Conservation (phyloP, 2,113 vertebrate genomes). For the Cisticola juncidis region DNA sequence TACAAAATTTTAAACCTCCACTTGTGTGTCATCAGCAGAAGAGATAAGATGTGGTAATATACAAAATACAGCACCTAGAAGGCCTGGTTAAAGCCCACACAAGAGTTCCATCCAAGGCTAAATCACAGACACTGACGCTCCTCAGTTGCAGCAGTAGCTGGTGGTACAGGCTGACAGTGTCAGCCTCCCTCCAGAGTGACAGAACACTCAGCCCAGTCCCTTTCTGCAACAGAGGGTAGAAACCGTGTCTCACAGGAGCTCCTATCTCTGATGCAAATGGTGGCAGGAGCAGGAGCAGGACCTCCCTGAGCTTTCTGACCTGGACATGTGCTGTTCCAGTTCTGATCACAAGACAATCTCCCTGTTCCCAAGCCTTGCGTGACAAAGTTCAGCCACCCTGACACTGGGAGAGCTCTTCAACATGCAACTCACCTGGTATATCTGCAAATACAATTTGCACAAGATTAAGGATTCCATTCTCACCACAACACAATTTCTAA, state of each 20-base stretch:
- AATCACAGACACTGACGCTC: not conserved
- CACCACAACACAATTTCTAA: too few species aligned
- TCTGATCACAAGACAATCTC: not conserved
- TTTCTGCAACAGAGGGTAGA: not conserved
- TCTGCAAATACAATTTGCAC: not conserved
- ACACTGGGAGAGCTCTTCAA: not conserved
- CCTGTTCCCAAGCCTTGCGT: rapidly evolving
- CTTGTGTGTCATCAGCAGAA: rapidly evolving
- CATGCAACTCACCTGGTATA: not conserved
- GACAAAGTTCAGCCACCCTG: not conserved
- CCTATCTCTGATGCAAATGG: not conserved
- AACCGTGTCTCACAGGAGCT: not conserved
- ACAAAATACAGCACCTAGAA: not conserved
- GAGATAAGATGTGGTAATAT: rapidly evolving
- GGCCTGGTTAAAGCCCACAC: not conserved
- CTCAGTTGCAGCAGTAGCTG: not conserved
- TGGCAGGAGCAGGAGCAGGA: rapidly evolving
- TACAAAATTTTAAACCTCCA: not conserved
- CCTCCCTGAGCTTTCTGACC: not conserved
- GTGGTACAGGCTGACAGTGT: not conserved
- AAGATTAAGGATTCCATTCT: not conserved
- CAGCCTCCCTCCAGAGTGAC: not conserved
- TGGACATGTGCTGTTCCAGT: not conserved
- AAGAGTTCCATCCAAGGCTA: not conserved
- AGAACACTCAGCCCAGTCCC: not conserved